Evolutionary conservation across 2,113 vertebrate species (phyloP), one percentile per base, ranked within the genome.

Genomic region (Ardeotis arabs): DNA sequence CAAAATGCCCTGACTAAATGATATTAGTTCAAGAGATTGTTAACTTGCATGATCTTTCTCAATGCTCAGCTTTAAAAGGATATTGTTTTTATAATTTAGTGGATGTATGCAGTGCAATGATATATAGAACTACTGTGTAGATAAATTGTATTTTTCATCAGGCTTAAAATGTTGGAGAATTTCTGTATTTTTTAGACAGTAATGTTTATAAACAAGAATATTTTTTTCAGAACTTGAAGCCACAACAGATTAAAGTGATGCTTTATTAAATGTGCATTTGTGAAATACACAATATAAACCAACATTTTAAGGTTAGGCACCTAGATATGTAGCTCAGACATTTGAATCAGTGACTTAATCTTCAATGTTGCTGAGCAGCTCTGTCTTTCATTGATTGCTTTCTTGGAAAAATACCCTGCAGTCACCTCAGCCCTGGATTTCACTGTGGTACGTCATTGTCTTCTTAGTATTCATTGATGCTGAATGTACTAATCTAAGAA

Each of bases 1-100:
- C 37, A 94, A 89, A 92, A 86, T 76, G 16, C 3, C 33, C 44
- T 86, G n/a, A 84, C 5, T 76, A 92, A 94, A 62, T 84, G 27
- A 47, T 45, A 12, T 33, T 84, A 50, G 39, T 76, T 94, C 55
- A 88, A 89, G 15, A 70, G 18, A 75, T 79, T 80, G 67, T 56
- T 62, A 70, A 53, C 4, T 76, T 64, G 24, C 14, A 76, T 17
- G 21, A 6, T 78, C 16, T 62, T 83, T 78, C 60, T 68, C 15
- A 89, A 27, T 27, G 5, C 2, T 59, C 10, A 81, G 9, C 10
- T 78, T 72, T 72, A 92, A 91, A 90, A 75, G 2, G 8, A 56
- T 21, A 47, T 33, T 0, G 0, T 44, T 74, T 63, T 90, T 72
- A n/a, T 69, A 47, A 35, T 67, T 58, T 81, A 89, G 70, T 68